These are phyloP conservation scores for Pteronotus mesoamericanus DNA, from an alignment of 2,797 vertebrate species.

Conservation along the genomic window DNA sequence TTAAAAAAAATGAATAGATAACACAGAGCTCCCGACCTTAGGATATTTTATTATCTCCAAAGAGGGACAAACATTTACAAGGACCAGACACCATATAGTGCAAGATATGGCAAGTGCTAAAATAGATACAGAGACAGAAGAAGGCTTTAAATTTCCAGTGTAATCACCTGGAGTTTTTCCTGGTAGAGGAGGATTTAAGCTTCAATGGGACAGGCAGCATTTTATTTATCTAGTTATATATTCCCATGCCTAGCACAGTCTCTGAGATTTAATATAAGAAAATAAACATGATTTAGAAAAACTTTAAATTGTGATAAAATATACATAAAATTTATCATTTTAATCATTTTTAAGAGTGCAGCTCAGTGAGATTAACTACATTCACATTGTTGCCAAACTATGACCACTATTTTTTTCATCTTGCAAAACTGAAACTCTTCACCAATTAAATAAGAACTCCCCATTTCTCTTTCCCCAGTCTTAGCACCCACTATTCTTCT, in stretches of 20 bases:
- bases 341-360: neutral
- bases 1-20: constrained; percentile 60
- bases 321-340: neutral
- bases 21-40: constrained; percentile 55
- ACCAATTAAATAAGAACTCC: neutral
- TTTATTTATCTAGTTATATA: neutral
- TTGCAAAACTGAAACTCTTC: neutral
- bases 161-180: neutral
- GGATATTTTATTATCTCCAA: constrained; percentile 59
- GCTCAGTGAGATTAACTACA: neutral
- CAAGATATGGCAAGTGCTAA: constrained; percentile 35
- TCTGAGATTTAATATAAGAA: neutral
- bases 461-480: neutral
- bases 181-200: neutral
- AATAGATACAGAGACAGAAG: neutral
- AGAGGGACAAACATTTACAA: constrained; percentile 52
- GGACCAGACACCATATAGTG: neutral
- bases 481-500: neutral
- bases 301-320: neutral
- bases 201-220: neutral
- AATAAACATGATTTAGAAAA: neutral
- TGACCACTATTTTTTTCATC: neutral
- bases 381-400: neutral
- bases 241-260: neutral
- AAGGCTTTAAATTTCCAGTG: constrained; percentile 27